phyloP scores from a whole-genome alignment of 2,113 vertebrate genomes.

The Catharus bicknelli region DNA sequence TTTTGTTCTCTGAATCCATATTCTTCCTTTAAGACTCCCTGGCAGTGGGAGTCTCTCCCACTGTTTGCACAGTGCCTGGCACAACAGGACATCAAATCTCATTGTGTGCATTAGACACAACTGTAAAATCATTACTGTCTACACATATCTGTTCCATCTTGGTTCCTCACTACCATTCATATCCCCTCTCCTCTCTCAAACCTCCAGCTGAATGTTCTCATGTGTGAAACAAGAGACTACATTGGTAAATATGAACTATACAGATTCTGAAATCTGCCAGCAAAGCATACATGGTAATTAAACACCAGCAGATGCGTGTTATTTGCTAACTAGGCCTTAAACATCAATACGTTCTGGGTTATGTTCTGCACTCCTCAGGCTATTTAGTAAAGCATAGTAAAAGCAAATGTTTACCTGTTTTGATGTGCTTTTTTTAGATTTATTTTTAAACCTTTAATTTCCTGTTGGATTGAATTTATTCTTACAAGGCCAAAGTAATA shows the following conservation, averaged over 20 bases:
- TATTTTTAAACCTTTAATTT: slow-evolving; percentile 47
- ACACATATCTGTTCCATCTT: background rate
- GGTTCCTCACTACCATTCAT: background rate
- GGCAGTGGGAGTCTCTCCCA: background rate
- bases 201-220: background rate
- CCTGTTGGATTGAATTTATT: slow-evolving; percentile 25
- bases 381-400: slow-evolving; percentile 41
- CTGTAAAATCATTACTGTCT: slow-evolving; percentile 28
- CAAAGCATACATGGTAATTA: slow-evolving; percentile 38
- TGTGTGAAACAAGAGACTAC: slow-evolving; percentile 24
- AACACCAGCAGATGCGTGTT: slow-evolving; percentile 31
- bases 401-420: slow-evolving; percentile 57
- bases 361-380: slow-evolving; percentile 18
- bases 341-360: slow-evolving; percentile 24
- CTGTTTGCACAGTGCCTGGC: background rate
- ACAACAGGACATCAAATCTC: background rate
- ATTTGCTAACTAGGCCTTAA: slow-evolving; percentile 61
- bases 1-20: background rate
- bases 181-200: background rate
- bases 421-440: slow-evolving; percentile 18
- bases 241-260: background rate
- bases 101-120: background rate
- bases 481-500: background rate
- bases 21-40: background rate
- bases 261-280: slow-evolving; percentile 25